Base-by-base conservation (phyloP, 2,113 vertebrate genomes). In the Tinamus guttatus region DNA sequence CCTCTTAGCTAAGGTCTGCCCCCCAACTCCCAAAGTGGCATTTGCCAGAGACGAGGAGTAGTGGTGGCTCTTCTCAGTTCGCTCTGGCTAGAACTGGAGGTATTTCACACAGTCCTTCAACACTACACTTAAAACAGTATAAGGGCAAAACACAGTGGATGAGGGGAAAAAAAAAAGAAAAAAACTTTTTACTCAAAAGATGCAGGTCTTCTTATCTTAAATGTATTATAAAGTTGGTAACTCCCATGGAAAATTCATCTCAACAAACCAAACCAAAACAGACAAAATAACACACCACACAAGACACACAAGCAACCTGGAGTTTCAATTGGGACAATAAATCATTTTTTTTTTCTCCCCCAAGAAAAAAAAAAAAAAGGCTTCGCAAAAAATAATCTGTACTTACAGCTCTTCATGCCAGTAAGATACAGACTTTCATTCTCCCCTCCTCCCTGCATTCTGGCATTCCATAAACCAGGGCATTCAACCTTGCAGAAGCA, bases 31-130 rank as follows among this genome's bases (percentile, higher is more conserved):
- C 51, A 32, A 43, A 41, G 30, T 25, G 59, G 32, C 71, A 13
- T 1, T 3, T 1, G 1, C 20, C 10, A 2, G 0, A 47, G 28
- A 34, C 12, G 43, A 80, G 27, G 43, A 80, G 27, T n/a, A 34
- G 28, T 62, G 7, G 10, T 34, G 40, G 73, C 11, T 47, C n/a
- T 49, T 21, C 60, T 70, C 7, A 49, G 40, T 41, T 49, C 49
- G 41, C 34, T 56, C 54, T 34, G 63, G 67, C 7, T 18, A 20
- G 34, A 30, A 20, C 30, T 71, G 3, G 70, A 62, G 17, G 0
- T 27, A 45, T 2, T 11, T 7, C 38, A 40, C 18, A 54, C 16
- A 67, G 58, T 38, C 36, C 30, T 52, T 49, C 6, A 67, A 38
- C 11, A 21, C 21, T 73, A 71, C 19, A 52, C 18, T 11, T 52